These are phyloP conservation scores for Megalopta genalis DNA, from an alignment of 1,140 invertebrate genomes.

Conservation along the genomic window DNA sequence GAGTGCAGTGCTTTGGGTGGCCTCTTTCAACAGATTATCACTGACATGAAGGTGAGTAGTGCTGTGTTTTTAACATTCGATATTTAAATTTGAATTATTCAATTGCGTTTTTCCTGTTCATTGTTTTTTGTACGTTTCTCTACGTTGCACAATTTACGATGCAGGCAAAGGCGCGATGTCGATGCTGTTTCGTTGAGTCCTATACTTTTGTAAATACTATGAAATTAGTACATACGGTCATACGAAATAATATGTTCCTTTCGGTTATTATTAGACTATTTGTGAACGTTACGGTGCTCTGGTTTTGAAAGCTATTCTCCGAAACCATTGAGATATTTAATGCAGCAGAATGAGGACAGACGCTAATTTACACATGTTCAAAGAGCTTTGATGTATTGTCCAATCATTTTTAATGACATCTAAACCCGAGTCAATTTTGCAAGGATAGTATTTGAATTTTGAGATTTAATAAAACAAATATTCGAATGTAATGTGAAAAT, in stretches of 20 bases:
- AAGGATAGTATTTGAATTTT: neutral
- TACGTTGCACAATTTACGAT: slow-evolving; percentile 45
- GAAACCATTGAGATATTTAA: slow-evolving; percentile 31
- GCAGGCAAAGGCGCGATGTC: slow-evolving; percentile 39
- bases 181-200: neutral
- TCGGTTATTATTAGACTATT: neutral
- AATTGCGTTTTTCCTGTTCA: slow-evolving; percentile 28
- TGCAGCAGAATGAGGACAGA: slow-evolving; percentile 20
- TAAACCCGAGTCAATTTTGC: neutral
- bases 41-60: slow-evolving; percentile 90
- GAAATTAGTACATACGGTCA: neutral
- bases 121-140: slow-evolving; percentile 38
- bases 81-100: slow-evolving; percentile 3
- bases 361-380: slow-evolving; percentile 32
- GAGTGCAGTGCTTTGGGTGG: slow-evolving; percentile 90
- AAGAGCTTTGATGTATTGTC: neutral
- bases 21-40: slow-evolving; percentile 91
- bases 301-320: slow-evolving; percentile 3
- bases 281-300: neutral
- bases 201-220: slow-evolving; percentile 15
- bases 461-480: neutral
- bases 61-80: neutral
- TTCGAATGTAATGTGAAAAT: neutral
- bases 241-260: neutral
- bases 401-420: neutral